Conservation (phyloP, 2,797 vertebrate species). For the Borostomias antarcticus region DNA sequence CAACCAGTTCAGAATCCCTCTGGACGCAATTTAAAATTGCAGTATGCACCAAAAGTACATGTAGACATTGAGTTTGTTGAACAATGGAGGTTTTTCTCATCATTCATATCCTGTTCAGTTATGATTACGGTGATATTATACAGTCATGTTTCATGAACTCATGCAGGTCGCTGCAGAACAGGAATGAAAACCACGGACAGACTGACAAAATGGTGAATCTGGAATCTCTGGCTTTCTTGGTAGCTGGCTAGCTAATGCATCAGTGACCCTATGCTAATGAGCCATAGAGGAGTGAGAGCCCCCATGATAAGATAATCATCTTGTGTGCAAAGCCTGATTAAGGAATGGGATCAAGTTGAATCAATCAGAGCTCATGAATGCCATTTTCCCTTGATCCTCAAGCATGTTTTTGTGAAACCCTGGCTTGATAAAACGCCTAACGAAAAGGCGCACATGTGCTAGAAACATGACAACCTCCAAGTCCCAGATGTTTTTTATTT, state of each 20-base stretch:
- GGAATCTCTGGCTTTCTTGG: background rate
- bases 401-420: constrained; percentile 20
- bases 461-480: constrained; percentile 33
- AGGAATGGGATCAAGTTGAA: background rate
- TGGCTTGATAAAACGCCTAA: constrained; percentile 22
- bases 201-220: no score
- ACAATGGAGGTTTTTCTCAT: no score
- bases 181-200: no score
- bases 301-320: background rate
- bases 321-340: background rate
- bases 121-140: no score
- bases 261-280: background rate
- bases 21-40: no score
- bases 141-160: no score
- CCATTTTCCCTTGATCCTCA: constrained; percentile 5
- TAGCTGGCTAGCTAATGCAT: constrained; percentile 17
- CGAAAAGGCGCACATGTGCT: constrained; percentile 46
- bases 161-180: no score
- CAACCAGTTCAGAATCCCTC: constrained; percentile 52
- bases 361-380: background rate
- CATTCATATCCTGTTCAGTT: no score
- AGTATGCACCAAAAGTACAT: no score
- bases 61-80: no score
- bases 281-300: background rate
- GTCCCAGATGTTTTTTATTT: constrained; percentile 35